Base-by-base conservation (phyloP, 2,888 invertebrate species). In the Cheilosia variabilis region DNA sequence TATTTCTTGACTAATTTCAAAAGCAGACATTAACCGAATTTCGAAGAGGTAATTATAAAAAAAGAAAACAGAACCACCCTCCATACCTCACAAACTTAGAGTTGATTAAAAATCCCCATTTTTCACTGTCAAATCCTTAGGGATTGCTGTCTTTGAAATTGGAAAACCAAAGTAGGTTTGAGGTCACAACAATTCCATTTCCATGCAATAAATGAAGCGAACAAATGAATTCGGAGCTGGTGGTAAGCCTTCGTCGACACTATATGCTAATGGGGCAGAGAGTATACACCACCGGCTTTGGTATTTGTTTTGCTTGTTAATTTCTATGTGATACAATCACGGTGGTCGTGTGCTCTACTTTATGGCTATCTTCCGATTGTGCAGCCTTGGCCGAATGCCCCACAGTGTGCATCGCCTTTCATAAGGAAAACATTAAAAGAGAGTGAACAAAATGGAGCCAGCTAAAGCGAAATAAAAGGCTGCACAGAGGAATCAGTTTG, bases 311-410 rank as follows among this genome's bases (percentile, higher is more conserved):
- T 45, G 79, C 63, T 78, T 84, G 86, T 71, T 86, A 76, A 86
- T 86, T 86, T 86, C 76, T 57, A 27, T 52, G 52, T n/a, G 52
- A 71, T 81, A 68, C 76, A 81, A 86, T 81, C 62, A 62, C 55
- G 62, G 62, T 43, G 80, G 76, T 45, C 68, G 55, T 86, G 72
- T 86, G 72, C 50, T 86, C 81, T 47, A 86, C 22, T 86, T 86
- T 68, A 72, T 65, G 65, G 43, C 72, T 58, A 72, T 72, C 66
- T 72, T 77, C 19, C 72, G 62, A 86, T 86, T 86, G 68, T 50
- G 47, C 31, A 86, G 86, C 86, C 86, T 86, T 86, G 86, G 81
- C 86, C 86, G 72, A 77, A 72, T 86, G 72, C 76, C 86, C 84
- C 84, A 84, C 60, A 80, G 80, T 71, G 71, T 79, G 15, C 13